Conservation (phyloP, 2,113 vertebrate species). For the Illadopsis cleaveri region DNA sequence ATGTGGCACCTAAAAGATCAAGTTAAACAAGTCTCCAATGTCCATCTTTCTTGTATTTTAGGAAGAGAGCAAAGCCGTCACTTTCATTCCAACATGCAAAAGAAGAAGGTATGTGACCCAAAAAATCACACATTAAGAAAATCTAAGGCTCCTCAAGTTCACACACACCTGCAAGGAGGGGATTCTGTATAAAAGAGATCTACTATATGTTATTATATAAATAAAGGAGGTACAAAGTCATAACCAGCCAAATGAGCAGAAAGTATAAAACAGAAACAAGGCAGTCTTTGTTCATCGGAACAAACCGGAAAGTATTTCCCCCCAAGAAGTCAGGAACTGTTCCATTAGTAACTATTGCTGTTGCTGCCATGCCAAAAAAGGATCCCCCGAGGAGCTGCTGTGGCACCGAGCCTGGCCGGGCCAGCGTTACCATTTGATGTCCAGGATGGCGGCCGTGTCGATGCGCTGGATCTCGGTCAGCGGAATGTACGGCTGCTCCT, state of each 20-base stretch:
- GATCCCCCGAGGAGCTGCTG: background rate
- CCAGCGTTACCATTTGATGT: constrained; percentile 85
- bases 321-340: background rate
- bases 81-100: background rate
- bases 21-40: background rate
- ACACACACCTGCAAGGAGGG: background rate
- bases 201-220: background rate
- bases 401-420: rapidly evolving
- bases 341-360: background rate
- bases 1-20: constrained; percentile 85
- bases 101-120: background rate
- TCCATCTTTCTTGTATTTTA: background rate
- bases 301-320: background rate
- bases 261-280: background rate
- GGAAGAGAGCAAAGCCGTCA: background rate
- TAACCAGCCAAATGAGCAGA: background rate
- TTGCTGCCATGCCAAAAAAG: background rate
- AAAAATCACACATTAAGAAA: background rate
- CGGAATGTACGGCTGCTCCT: constrained; percentile 67
- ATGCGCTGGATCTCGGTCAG: constrained; percentile 84
- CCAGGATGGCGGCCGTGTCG: constrained; percentile 86
- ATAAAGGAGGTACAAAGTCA: background rate
- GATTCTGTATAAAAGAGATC: background rate
- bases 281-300: background rate
- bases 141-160: background rate